Conservation (phyloP, 2,797 vertebrate species). For the Sebastes oblongus region DNA sequence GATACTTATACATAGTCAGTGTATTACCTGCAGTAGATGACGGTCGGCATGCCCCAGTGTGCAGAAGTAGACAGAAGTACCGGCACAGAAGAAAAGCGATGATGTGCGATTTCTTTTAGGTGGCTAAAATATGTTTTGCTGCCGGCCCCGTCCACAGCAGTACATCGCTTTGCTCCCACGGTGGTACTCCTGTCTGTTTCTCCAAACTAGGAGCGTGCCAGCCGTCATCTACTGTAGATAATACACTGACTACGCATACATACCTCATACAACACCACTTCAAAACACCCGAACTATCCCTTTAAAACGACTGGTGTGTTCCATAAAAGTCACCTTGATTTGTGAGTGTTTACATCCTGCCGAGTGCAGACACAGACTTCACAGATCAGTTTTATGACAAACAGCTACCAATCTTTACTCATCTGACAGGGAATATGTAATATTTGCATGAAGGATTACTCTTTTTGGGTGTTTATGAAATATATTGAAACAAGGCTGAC, state of each 20-base stretch:
- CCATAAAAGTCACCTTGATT: conserved; percentile 13
- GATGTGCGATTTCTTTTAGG: no score
- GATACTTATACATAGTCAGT: no score
- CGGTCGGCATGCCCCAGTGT: no score
- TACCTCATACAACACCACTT: neutral
- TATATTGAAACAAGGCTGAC: conserved; percentile 25
- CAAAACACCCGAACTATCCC: neutral
- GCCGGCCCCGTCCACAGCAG: neutral
- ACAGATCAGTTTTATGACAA: conserved; percentile 18
- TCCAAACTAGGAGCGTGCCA: neutral
- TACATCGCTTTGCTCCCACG: neutral
- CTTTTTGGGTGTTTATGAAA: neutral
- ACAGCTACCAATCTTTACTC: neutral
- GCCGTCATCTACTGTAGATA: neutral
- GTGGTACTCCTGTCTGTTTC: neutral
- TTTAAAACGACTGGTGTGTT: neutral
- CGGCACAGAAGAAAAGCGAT: no score
- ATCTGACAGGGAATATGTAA: neutral
- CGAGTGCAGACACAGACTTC: conserved; percentile 16
- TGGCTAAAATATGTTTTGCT: no score
- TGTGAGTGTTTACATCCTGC: conserved; percentile 28
- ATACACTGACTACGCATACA: neutral
- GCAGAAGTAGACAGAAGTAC: no score
- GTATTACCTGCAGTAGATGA: no score
- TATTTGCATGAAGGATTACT: conserved; percentile 16